A percentile compares a stretch with the other conserved stretches of the same genome.
These are phyloP conservation scores for Zophobas morio DNA, from an alignment of 1,140 invertebrate species.

Conservation along the genomic window DNA sequence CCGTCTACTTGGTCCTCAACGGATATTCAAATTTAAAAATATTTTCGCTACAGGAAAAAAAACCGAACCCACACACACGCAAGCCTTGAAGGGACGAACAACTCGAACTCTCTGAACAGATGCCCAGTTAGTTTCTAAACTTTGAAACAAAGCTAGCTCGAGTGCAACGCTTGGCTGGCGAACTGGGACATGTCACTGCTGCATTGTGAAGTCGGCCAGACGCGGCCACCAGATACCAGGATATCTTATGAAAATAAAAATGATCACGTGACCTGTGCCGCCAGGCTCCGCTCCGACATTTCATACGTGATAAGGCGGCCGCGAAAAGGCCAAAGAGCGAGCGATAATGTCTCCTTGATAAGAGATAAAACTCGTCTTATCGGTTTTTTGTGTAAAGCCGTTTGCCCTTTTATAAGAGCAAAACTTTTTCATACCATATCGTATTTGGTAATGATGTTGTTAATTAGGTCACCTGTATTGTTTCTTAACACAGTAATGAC, in stretches of 20 bases:
- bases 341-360: constrained; percentile 24
- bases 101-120: constrained; percentile 30
- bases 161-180: not conserved
- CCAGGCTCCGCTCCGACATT: constrained; percentile 30
- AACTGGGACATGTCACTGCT: constrained; percentile 43
- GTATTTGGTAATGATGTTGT: too few relatives aligned
- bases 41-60: constrained; percentile 42
- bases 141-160: not conserved
- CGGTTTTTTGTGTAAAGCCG: not conserved
- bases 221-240: constrained; percentile 47
- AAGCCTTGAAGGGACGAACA: constrained; percentile 45
- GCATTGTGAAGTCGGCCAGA: constrained; percentile 49
- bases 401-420: too few relatives aligned
- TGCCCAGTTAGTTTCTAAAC: not conserved
- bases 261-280: constrained; percentile 42
- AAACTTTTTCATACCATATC: too few relatives aligned
- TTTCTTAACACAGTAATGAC: too few relatives aligned
- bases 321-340: constrained; percentile 44
- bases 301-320: constrained; percentile 39
- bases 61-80: constrained; percentile 42
- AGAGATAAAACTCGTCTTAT: not conserved
- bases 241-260: constrained; percentile 51
- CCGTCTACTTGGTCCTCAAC: constrained; percentile 27
- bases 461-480: too few relatives aligned
- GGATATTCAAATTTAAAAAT: constrained; percentile 42